Percentiles rank a stretch among this genome's conserved stretches.
Conservation (phyloP, 2,113 vertebrate genomes). For the Myxocyprinus asiaticus region DNA sequence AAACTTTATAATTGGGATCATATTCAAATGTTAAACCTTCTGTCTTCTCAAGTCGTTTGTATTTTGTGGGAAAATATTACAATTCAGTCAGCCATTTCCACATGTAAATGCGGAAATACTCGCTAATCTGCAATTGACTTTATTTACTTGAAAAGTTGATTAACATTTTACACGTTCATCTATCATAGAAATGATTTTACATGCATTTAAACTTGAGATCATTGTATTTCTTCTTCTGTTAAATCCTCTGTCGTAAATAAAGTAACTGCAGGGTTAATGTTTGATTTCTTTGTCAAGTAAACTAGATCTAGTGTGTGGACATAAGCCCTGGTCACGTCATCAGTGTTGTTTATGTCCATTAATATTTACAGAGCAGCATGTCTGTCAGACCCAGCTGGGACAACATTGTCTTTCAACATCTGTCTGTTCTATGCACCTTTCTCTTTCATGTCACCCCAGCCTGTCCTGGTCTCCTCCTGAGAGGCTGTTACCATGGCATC, state of each 20-base stretch:
- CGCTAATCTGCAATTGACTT: too few relatives aligned
- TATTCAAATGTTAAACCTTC: neutral
- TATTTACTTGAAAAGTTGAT: too few relatives aligned
- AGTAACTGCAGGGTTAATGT: neutral
- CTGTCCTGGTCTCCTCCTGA: neutral
- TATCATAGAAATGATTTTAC: too few relatives aligned
- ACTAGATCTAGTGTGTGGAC: neutral
- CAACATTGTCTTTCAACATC: slow-evolving; percentile 22
- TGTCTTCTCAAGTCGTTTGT: neutral
- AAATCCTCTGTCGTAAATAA: neutral
- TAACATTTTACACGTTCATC: too few relatives aligned
- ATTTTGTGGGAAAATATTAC: too few relatives aligned
- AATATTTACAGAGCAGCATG: neutral
- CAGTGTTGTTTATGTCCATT: slow-evolving; percentile 5
- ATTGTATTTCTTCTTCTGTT: neutral
- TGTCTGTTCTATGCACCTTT: neutral
- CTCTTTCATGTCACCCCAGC: neutral
- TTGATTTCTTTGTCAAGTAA: neutral
- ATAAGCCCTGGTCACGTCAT: neutral
- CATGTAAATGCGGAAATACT: too few relatives aligned
- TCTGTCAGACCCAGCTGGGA: slow-evolving; percentile 13
- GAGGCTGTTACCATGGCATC: slow-evolving; percentile 72
- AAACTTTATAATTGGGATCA: neutral
- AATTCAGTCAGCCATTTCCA: neutral
- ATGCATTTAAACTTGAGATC: neutral